These are phyloP conservation scores for Minunthozetes semirufus DNA, from an alignment of 2,888 invertebrate species.

Conservation along the genomic window DNA sequence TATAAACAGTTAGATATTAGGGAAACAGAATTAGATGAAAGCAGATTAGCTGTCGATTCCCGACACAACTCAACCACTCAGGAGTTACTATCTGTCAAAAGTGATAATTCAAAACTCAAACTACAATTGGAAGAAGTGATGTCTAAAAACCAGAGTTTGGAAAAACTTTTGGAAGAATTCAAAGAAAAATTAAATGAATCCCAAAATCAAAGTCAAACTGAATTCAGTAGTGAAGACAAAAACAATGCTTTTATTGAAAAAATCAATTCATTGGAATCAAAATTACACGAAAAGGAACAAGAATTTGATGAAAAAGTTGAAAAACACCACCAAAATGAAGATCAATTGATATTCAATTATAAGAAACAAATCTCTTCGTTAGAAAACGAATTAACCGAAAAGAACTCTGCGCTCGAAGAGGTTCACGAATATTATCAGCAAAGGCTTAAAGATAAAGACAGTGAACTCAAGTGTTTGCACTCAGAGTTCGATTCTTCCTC, in stretches of 20 bases:
- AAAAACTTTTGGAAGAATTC: not conserved
- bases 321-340: slow-evolving; percentile 23
- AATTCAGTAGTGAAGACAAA: slow-evolving; percentile 32
- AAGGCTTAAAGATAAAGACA: slow-evolving; percentile 36
- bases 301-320: slow-evolving; percentile 38
- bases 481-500: slow-evolving; percentile 34
- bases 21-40: slow-evolving; percentile 39
- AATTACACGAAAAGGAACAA: slow-evolving; percentile 28
- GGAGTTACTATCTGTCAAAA: slow-evolving; percentile 36
- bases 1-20: slow-evolving; percentile 37
- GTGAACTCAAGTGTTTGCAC: slow-evolving; percentile 35
- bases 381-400: slow-evolving; percentile 40
- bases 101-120: slow-evolving; percentile 34
- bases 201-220: slow-evolving; percentile 6
- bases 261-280: slow-evolving; percentile 35
- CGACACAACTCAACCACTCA: slow-evolving; percentile 36
- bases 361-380: slow-evolving; percentile 38
- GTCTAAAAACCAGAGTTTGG: not conserved
- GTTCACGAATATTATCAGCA: slow-evolving; percentile 41
- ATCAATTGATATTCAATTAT: slow-evolving; percentile 31
- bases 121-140: slow-evolving; percentile 24
- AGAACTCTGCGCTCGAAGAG: slow-evolving; percentile 41
- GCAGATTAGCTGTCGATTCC: slow-evolving; percentile 34
- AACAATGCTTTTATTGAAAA: slow-evolving; percentile 26
- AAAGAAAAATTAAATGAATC: not conserved